These are phyloP conservation scores for Fulica atra DNA, from an alignment of 2,113 vertebrate genomes.

Conservation along the genomic window DNA sequence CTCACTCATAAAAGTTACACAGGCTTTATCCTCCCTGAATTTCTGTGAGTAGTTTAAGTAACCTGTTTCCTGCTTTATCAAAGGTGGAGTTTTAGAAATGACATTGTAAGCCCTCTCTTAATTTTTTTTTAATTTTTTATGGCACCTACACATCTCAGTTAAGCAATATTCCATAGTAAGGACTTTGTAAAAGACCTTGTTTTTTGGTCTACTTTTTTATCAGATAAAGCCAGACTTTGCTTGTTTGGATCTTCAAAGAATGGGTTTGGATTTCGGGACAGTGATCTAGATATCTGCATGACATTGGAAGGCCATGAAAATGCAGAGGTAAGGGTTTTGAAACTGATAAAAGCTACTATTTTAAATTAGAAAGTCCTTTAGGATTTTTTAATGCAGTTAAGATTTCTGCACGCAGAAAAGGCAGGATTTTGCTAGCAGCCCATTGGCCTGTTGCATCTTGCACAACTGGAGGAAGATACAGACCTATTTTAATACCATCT, in stretches of 20 bases:
- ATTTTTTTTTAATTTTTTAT: too few species aligned
- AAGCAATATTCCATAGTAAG: not conserved
- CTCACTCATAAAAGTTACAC: not conserved
- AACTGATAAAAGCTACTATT: not conserved
- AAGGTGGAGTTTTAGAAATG: not conserved
- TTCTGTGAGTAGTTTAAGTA: not conserved
- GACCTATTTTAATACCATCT: not conserved
- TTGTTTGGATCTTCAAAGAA: constrained; percentile 99
- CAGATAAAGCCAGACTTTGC: constrained; percentile 95
- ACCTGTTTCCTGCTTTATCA: not conserved
- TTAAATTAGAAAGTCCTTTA: not conserved
- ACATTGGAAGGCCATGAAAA: constrained; percentile 96
- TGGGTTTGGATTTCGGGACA: constrained; percentile 97
- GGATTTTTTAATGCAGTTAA: not conserved
- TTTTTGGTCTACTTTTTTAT: constrained; percentile 20
- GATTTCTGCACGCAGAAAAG: not conserved
- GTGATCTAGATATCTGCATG: constrained; percentile 99
- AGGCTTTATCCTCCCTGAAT: not conserved
- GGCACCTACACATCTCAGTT: not conserved
- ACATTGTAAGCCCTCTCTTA: not conserved
- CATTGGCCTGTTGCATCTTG: not conserved
- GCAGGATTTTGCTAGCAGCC: not conserved
- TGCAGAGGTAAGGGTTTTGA: constrained; percentile 85
- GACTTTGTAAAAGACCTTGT: not conserved
- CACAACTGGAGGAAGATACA: fast-evolving